These are phyloP conservation scores for Trididemnum nubilum DNA, from an alignment of 23 tunicate species.

Conservation along the genomic window DNA sequence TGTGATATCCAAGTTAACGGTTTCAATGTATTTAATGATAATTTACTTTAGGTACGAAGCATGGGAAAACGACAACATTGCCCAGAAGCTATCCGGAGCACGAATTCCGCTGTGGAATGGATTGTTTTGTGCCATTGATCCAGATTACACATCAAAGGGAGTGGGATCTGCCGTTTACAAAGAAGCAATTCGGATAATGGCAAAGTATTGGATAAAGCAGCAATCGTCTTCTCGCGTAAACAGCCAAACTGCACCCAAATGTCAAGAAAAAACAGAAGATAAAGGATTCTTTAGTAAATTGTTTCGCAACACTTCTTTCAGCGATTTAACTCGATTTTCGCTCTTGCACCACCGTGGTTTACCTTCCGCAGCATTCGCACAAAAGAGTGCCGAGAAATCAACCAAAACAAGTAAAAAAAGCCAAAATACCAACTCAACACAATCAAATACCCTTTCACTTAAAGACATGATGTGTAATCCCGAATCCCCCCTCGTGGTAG, in stretches of 20 bases:
- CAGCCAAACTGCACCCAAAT: neutral
- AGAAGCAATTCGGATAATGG: conserved; percentile 65
- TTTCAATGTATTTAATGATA: neutral
- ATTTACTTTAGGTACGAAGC: conserved; percentile 67
- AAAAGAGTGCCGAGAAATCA: conserved; percentile 2
- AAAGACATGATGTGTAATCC: conserved; percentile 17
- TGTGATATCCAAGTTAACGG: no score
- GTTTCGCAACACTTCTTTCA: conserved; percentile 26
- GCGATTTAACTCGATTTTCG: conserved; percentile 1
- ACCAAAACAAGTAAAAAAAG: neutral
- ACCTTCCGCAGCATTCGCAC: neutral
- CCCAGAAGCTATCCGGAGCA: conserved; percentile 27
- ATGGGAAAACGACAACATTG: conserved; percentile 76
- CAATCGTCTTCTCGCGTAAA: neutral
- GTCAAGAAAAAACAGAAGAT: conserved; percentile 10
- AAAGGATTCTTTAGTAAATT: conserved; percentile 12
- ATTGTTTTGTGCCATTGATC: conserved; percentile 73
- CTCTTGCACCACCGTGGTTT: conserved; percentile 32
- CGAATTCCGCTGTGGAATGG: conserved; percentile 92
- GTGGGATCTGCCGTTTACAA: conserved; percentile 70
- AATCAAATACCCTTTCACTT: neutral
- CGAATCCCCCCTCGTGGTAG: conserved; percentile 56
- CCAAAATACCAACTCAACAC: neutral
- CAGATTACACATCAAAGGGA: conserved; percentile 66
- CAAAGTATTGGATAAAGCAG: conserved; percentile 47